Evolutionary conservation across 1,140 invertebrate species (phyloP), one percentile per base, ranked within the genome.

Genomic region (Branchinecta lynchi): DNA sequence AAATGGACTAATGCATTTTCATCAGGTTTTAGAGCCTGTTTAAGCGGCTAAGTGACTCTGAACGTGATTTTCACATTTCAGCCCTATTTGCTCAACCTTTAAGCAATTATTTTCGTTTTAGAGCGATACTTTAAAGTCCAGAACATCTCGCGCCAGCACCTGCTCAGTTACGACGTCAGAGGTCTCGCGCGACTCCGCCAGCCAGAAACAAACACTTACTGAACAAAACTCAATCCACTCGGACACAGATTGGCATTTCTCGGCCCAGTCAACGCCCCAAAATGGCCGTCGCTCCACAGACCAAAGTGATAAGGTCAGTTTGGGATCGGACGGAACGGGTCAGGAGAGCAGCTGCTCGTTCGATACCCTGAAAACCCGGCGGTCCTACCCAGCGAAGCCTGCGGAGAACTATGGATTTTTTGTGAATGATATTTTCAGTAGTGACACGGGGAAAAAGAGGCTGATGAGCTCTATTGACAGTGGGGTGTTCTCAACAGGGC

Each of bases 181-280:
- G 17, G 17, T 2, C 51, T 60, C 51, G 51, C 12, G 51, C 12
- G 51, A 60, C 17, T 60, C 12, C 6, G 51, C 12, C 17, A 15
- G 12, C 12, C 12, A 60, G 12, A 60, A 60, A 60, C 12, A 6
- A 60, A 60, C 51, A 60, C 51, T 20, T 15, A 6, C 51, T 60
- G 51, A 60, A 3, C 51, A 60, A 60, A 60, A 6, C 17, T 60
- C 51, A 15, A 60, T 60, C 17, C 51, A 60, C 17, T 60, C 51
- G 12, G 51, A 60, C 17, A 60, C 51, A 20, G 51, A 60, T 60
- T 60, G 51, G 51, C 51, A 60, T 60, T 60, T 60, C 17, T 60
- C 51, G 2, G 51, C 51, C 12, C 12, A 20, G 12, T 60, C 51
- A 1, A 60, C 51, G 51, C 51, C 51, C 12, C 51, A 20, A 15